Evolutionary conservation across 2,888 invertebrate genomes (phyloP).

Genomic region (Baronia brevicornis): DNA sequence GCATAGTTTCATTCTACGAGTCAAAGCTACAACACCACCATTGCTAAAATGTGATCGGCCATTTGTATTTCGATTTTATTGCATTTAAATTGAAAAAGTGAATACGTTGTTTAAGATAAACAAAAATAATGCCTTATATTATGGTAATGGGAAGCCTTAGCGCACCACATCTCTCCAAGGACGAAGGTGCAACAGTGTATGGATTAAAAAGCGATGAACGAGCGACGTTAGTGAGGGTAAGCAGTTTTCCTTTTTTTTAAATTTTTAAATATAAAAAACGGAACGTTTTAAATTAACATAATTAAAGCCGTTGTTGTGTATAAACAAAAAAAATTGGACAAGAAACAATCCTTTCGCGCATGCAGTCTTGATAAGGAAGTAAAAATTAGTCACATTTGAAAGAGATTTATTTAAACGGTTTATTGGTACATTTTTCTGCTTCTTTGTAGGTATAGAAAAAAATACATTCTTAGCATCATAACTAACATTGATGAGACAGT

Average conservation of each 20-base stretch:
- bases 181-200: constrained; percentile 65
- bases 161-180: constrained; percentile 59
- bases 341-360: too few relatives aligned
- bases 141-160: constrained; percentile 70
- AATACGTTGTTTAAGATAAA: constrained; percentile 12
- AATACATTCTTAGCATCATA: too few relatives aligned
- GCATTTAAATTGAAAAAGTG: constrained; percentile 10
- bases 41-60: constrained; percentile 38
- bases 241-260: constrained; percentile 6
- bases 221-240: constrained; percentile 34
- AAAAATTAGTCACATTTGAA: too few relatives aligned
- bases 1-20: constrained; percentile 8
- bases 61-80: constrained; percentile 35
- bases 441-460: too few relatives aligned
- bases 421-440: too few relatives aligned
- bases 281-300: too few relatives aligned
- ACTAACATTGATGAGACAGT: too few relatives aligned
- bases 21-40: constrained; percentile 10
- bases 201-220: constrained; percentile 68
- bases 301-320: too few relatives aligned
- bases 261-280: constrained; percentile 1
- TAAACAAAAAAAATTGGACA: too few relatives aligned
- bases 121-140: constrained; percentile 60
- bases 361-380: too few relatives aligned
- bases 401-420: too few relatives aligned